Evolutionary conservation across 2,113 vertebrate species (phyloP).

Genomic region (Lophius piscatorius): DNA sequence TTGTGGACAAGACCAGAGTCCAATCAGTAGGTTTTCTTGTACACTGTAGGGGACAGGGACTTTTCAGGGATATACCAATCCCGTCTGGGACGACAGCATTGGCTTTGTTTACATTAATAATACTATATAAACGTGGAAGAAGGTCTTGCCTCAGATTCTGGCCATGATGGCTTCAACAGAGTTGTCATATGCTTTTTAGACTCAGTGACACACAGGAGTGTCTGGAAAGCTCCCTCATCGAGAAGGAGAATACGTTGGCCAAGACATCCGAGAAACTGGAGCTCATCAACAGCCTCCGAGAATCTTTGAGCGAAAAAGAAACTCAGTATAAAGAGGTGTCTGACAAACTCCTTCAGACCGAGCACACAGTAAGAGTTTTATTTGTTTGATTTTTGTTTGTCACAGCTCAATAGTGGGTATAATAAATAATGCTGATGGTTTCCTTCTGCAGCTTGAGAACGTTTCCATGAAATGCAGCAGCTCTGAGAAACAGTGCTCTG

Average conservation of each 20-base stretch:
- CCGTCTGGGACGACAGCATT: too few species aligned
- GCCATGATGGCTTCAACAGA: too few species aligned
- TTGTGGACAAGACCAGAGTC: too few species aligned
- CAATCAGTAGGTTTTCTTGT: too few species aligned
- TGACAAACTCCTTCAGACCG: conserved; percentile 82
- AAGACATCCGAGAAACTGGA: conserved; percentile 80
- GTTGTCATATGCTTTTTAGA: conserved; percentile 12
- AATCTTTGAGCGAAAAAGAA: conserved; percentile 81
- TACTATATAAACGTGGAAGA: too few species aligned
- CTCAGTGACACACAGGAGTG: conserved; percentile 85
- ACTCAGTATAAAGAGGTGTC: conserved; percentile 75
- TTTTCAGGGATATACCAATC: too few species aligned
- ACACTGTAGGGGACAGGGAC: too few species aligned
- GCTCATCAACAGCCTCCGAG: conserved; percentile 77
- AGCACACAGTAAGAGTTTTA: conserved; percentile 77
- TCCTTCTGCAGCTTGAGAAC: conserved; percentile 79
- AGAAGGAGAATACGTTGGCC: conserved; percentile 85
- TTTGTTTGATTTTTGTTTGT: accelerated
- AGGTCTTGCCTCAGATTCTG: too few species aligned
- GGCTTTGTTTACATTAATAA: too few species aligned
- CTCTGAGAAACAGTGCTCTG: conserved; percentile 80
- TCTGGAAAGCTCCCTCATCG: conserved; percentile 87
- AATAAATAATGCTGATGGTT: background rate
- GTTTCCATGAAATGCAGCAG: conserved; percentile 75
- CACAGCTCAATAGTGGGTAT: too few species aligned